Base-by-base conservation (phyloP, 2,888 invertebrate species). In the Scrobipalpa costella region DNA sequence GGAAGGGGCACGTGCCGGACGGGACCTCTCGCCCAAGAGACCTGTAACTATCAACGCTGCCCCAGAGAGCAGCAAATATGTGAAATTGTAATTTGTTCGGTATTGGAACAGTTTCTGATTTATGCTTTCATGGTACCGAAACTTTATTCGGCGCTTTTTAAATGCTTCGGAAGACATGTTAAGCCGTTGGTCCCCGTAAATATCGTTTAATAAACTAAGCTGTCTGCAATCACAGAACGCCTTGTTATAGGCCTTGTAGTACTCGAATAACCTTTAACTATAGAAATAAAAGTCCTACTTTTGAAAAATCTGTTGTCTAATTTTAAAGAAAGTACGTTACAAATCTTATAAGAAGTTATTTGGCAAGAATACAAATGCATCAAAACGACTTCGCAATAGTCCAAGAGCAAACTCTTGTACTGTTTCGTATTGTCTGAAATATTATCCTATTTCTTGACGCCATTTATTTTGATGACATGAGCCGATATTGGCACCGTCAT, bases 31-130 rank as follows among this genome's bases (percentile, higher is more conserved):
- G 47, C 47, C 47, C 7, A 8, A 2, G 19, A 21, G 21, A 49
- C 19, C 17, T 49, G 49, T 1, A 27, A 5, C 27, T 27, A 27
- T 27, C 27, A 27, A 27, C 5, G 27, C 11, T 15, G 49, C 17
- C 49, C 49, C 49, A 49, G 17, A 1, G 49, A 19, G 17, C 7
- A 1, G 49, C 1, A 49, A 49, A 7, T 6, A 17, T 17, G 9
- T 49, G 21, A 49, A 49, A 49, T 21, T 49, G 49, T 49, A n/a
- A 49, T 49, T 49, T 49, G 49, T 21, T 49, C 44, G n/a, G n/a
- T 44, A 44, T 1, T 19, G 19, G 49, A 19, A 49, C 2, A 27
- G 27, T 27, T 27, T 27, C 27, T 27, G 27, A 27, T 27, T 27
- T 27, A 3, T 27, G 27, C 27, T 27, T 27, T 27, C 27, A 27